Evolutionary conservation across 2,113 vertebrate genomes (phyloP).

Genomic region (Menura novaehollandiae): DNA sequence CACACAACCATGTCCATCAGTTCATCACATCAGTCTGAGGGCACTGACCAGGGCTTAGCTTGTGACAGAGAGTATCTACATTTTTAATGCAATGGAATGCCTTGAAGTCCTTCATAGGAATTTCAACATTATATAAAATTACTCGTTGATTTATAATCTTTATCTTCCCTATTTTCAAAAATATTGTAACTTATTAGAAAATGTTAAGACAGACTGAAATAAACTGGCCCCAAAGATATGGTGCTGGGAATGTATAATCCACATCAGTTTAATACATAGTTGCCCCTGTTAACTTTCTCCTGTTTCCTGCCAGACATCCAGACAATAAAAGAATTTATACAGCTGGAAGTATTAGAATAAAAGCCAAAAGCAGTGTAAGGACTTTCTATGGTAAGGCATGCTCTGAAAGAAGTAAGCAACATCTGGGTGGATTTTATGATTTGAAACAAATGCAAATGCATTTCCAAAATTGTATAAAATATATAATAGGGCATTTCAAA

Average conservation of each 20-base stretch:
- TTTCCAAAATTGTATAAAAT: conserved; percentile 61
- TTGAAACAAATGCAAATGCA: conserved; percentile 73
- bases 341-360: conserved; percentile 80
- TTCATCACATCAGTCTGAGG: background rate
- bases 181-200: conserved; percentile 13
- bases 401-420: conserved; percentile 68
- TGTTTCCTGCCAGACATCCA: conserved; percentile 85
- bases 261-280: conserved; percentile 71
- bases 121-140: background rate
- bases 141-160: background rate
- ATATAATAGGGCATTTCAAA: conserved; percentile 48
- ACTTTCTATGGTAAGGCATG: conserved; percentile 69
- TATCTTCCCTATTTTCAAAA: conserved; percentile 40
- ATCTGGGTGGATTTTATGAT: conserved; percentile 75
- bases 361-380: conserved; percentile 78
- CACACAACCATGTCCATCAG: background rate
- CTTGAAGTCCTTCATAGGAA: background rate
- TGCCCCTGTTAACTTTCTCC: conserved; percentile 77
- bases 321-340: conserved; percentile 90
- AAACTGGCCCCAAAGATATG: conserved; percentile 32
- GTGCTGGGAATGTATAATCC: conserved; percentile 69
- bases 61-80: background rate
- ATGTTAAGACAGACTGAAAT: conserved; percentile 33
- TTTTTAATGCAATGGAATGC: conserved; percentile 1
- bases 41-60: background rate